phyloP scores from a whole-genome alignment of 2,888 invertebrate species.

The Ptilodon capucinus region DNA sequence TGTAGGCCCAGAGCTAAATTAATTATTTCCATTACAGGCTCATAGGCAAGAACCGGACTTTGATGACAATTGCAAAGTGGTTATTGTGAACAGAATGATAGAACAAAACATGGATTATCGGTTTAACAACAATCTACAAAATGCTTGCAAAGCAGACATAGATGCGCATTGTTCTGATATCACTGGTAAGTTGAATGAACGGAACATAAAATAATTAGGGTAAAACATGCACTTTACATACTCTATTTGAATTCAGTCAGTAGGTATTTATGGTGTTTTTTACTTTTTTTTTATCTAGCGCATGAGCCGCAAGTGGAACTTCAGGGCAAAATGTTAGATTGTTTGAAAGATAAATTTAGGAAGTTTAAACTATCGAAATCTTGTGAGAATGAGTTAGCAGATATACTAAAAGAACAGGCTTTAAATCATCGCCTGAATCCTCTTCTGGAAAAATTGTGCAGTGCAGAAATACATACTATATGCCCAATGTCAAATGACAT shows the following conservation, averaged over 20 bases:
- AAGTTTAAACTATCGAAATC: slow-evolving; percentile 87
- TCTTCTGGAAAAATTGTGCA: slow-evolving; percentile 91
- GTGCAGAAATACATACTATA: slow-evolving; percentile 86
- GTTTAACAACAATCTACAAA: slow-evolving; percentile 92
- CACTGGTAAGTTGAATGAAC: slow-evolving; percentile 59
- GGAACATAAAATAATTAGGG: background rate
- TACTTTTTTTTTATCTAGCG: slow-evolving; percentile 51
- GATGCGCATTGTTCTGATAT: slow-evolving; percentile 81
- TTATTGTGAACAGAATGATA: slow-evolving; percentile 94
- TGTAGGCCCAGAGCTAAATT: no score
- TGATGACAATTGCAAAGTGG: slow-evolving; percentile 90
- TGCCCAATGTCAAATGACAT: slow-evolving; percentile 78
- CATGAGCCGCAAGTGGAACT: slow-evolving; percentile 85
- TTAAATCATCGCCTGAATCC: slow-evolving; percentile 96
- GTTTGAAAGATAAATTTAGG: slow-evolving; percentile 91
- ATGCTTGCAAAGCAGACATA: slow-evolving; percentile 92
- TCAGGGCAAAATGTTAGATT: slow-evolving; percentile 92
- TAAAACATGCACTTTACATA: background rate
- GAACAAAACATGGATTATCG: slow-evolving; percentile 95
- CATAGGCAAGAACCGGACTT: slow-evolving; percentile 90
- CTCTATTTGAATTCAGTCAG: no score
- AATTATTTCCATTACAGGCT: slow-evolving; percentile 79
- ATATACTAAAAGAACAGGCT: slow-evolving; percentile 93
- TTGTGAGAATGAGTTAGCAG: slow-evolving; percentile 92
- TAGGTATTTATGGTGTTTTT: no score